phyloP scores from a whole-genome alignment of 2,888 invertebrate genomes.

The Luffia ferchaultella region DNA sequence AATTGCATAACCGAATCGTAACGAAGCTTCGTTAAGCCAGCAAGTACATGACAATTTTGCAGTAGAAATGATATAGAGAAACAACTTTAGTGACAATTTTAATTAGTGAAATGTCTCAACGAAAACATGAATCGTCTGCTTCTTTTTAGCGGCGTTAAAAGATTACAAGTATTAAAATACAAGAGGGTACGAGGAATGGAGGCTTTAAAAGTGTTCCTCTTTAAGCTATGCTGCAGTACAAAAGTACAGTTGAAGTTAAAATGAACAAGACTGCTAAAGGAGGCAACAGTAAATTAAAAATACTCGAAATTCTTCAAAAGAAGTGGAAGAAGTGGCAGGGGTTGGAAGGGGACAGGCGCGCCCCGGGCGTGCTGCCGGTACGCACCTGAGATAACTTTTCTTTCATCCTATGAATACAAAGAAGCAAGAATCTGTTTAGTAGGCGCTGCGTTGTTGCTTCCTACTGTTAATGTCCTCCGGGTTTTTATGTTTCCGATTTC shows the following conservation, averaged over 20 bases:
- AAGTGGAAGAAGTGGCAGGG: constrained; percentile 17
- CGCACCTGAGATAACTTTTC: constrained; percentile 44
- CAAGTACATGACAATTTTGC: too few species aligned
- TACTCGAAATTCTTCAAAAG: constrained; percentile 37
- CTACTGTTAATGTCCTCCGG: neutral
- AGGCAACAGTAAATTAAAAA: constrained; percentile 38
- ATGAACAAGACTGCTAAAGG: constrained; percentile 29
- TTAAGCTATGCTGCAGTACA: constrained; percentile 27
- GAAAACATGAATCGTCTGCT: too few species aligned
- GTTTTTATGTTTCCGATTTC: neutral
- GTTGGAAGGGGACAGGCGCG: constrained; percentile 16
- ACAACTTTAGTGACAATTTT: constrained; percentile 33
- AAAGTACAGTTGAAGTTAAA: constrained; percentile 43
- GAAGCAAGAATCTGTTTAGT: constrained; percentile 16
- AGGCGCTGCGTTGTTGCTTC: neutral
- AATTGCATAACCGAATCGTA: too few species aligned
- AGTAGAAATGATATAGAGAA: too few species aligned
- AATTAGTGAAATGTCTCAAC: constrained; percentile 36
- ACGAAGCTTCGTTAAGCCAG: too few species aligned
- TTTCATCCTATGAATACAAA: constrained; percentile 53
- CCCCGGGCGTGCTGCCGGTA: constrained; percentile 13
- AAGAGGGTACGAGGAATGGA: constrained; percentile 41
- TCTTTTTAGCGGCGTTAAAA: too few species aligned
- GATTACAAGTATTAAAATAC: too few species aligned
- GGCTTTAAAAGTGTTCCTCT: constrained; percentile 34